These are phyloP conservation scores for Sarcophaga bullata DNA, from an alignment of 1,140 invertebrate species.

Conservation along the genomic window DNA sequence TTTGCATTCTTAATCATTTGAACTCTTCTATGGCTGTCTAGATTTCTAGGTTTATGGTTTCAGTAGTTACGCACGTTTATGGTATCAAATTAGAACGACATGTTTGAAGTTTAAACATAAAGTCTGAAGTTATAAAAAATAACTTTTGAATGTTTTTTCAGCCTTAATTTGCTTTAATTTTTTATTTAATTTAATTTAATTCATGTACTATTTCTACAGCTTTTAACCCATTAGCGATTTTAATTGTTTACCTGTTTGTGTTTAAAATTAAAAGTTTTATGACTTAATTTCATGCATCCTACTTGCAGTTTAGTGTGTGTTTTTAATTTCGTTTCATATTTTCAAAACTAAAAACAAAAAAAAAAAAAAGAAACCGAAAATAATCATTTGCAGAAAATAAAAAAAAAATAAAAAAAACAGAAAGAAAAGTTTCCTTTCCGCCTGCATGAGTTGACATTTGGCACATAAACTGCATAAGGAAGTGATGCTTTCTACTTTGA, in stretches of 20 bases:
- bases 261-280: conserved; percentile 10
- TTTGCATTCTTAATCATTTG: too few species aligned
- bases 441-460: conserved; percentile 38
- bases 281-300: conserved; percentile 21
- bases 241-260: conserved; percentile 31
- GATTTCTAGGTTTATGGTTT: too few species aligned
- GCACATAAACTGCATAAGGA: conserved; percentile 28
- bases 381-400: background rate
- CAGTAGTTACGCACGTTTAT: too few species aligned
- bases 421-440: conserved; percentile 26
- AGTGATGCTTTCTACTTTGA: background rate
- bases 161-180: too few species aligned
- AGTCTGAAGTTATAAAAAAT: too few species aligned
- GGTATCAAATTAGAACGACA: too few species aligned
- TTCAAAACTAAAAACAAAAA: background rate
- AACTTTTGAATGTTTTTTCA: too few species aligned
- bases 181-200: too few species aligned
- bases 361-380: conserved; percentile 7
- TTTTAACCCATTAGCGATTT: background rate
- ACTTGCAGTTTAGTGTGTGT: background rate
- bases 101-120: too few species aligned
- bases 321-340: background rate
- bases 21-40: too few species aligned
- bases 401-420: background rate
- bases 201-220: too few species aligned